Evolutionary conservation across 2,797 vertebrate species (phyloP).

Genomic region (Danio albolineatus): DNA sequence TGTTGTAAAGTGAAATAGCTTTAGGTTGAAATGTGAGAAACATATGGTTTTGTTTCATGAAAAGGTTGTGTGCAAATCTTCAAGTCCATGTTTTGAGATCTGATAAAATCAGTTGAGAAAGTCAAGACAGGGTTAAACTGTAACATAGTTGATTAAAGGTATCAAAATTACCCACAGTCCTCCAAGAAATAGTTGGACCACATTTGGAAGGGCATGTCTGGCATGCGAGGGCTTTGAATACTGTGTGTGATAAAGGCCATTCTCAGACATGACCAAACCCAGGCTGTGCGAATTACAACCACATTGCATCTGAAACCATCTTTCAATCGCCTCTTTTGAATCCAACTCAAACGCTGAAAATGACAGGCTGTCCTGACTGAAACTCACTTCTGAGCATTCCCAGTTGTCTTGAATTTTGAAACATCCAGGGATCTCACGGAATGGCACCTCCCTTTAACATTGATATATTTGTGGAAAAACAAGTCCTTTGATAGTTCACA

Average conservation of each 20-base stretch:
- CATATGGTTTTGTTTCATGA: slow-evolving; percentile 45
- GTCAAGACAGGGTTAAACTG: slow-evolving; percentile 42
- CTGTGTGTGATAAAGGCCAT: slow-evolving; percentile 63
- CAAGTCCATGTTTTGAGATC: slow-evolving; percentile 41
- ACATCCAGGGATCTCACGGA: slow-evolving; percentile 61
- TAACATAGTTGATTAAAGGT: slow-evolving; percentile 62
- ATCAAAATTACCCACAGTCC: slow-evolving; percentile 56
- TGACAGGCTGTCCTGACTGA: slow-evolving; percentile 59
- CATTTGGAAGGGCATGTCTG: slow-evolving; percentile 61
- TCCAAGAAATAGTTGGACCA: slow-evolving; percentile 54
- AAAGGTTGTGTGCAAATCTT: slow-evolving; percentile 30
- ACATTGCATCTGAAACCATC: slow-evolving; percentile 64
- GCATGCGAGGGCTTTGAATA: slow-evolving; percentile 61
- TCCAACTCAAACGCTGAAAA: slow-evolving; percentile 58
- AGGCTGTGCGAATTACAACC: slow-evolving; percentile 64
- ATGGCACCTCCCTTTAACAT: slow-evolving; percentile 60
- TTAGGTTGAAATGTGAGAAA: slow-evolving; percentile 31
- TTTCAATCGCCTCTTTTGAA: slow-evolving; percentile 59
- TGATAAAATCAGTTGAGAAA: slow-evolving; percentile 54
- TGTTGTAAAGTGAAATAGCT: slow-evolving; percentile 38
- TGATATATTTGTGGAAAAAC: slow-evolving; percentile 48
- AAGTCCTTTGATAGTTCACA: slow-evolving; percentile 45
- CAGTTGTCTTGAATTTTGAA: slow-evolving; percentile 60
- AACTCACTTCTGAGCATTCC: slow-evolving; percentile 58
- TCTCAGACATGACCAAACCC: slow-evolving; percentile 59